Percentiles rank a stretch among this genome's conserved stretches.
Evolutionary conservation across 2,797 vertebrate genomes (phyloP).

Genomic region (Lacerta agilis): DNA sequence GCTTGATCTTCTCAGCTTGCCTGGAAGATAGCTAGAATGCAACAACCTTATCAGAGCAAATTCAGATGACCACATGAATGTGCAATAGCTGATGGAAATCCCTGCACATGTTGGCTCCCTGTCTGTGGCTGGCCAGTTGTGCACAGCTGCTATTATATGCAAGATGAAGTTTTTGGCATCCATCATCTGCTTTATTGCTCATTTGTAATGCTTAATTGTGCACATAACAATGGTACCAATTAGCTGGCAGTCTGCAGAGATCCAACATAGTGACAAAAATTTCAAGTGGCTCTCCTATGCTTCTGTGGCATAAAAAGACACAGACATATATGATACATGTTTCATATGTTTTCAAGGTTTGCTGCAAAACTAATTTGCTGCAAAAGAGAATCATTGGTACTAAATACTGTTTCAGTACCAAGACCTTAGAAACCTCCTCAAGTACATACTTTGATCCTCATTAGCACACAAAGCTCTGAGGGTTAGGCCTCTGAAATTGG

Average conservation of each 20-base stretch:
- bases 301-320: neutral
- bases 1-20: neutral
- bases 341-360: neutral
- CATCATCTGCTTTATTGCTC: neutral
- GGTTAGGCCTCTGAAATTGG: conserved; percentile 37
- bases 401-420: neutral
- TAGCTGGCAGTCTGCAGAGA: neutral
- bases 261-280: neutral
- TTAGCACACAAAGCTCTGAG: conserved; percentile 25
- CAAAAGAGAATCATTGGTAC: neutral
- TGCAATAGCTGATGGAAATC: neutral
- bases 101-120: neutral
- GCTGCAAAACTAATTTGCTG: neutral
- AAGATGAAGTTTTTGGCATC: neutral
- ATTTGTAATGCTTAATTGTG: conserved; percentile 12
- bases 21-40: neutral
- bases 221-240: neutral
- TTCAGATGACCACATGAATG: neutral
- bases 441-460: neutral
- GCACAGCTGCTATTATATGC: neutral
- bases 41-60: neutral
- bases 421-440: conserved; percentile 22
- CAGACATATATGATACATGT: neutral
- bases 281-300: neutral
- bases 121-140: neutral